A percentile compares a stretch with the other conserved stretches of the same genome.
Conservation (phyloP, 2,888 invertebrate species). For the Coelinius sp. region DNA sequence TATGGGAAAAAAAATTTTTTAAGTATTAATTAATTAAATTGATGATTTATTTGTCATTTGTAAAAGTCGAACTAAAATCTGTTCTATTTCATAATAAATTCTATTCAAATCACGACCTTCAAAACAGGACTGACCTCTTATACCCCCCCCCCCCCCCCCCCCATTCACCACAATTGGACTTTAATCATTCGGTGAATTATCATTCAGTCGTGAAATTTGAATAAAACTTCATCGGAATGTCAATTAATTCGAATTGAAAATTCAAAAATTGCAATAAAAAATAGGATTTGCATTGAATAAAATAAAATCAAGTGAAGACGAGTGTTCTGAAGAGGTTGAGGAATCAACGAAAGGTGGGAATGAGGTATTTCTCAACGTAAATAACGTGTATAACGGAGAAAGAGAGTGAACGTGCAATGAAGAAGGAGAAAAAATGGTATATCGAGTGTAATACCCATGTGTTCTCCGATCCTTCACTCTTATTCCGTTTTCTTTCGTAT, state of each 20-base stretch:
- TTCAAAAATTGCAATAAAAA: too few relatives aligned
- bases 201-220: not conserved
- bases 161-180: not conserved
- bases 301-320: not conserved
- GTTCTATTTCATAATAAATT: not conserved
- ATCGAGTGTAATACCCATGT: slow-evolving; percentile 27
- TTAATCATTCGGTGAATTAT: not conserved
- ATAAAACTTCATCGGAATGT: not conserved
- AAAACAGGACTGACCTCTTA: not conserved
- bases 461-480: slow-evolving; percentile 17
- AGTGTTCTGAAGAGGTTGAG: not conserved
- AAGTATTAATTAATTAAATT: too few relatives aligned
- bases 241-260: not conserved
- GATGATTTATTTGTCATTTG: too few relatives aligned
- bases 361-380: not conserved
- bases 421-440: slow-evolving; percentile 1
- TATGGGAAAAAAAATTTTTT: not conserved
- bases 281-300: not conserved
- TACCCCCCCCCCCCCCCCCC: not conserved
- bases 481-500: slow-evolving; percentile 18
- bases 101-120: not conserved
- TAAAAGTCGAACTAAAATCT: too few relatives aligned
- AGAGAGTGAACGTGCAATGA: slow-evolving; percentile 18
- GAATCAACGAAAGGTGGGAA: slow-evolving; percentile 19
- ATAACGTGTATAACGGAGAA: slow-evolving; percentile 10